These are phyloP conservation scores for Limnodromus scolopaceus DNA, from an alignment of 2,797 vertebrate genomes.

Conservation along the genomic window DNA sequence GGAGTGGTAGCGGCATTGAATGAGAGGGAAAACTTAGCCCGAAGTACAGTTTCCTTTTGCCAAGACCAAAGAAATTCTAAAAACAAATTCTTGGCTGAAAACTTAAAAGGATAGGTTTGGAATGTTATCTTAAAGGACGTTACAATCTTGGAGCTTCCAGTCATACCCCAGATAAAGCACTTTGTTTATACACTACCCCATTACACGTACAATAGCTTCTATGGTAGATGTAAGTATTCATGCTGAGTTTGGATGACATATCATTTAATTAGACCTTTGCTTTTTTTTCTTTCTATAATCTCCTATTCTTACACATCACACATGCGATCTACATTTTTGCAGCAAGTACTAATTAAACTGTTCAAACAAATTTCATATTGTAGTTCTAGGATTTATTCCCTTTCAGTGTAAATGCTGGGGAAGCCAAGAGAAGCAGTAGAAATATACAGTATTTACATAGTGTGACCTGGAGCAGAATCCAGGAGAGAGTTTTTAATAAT, in stretches of 20 bases:
- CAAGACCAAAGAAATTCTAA: conserved; percentile 78
- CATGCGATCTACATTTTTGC: not conserved
- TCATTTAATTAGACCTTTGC: conserved; percentile 36
- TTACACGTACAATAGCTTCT: conserved; percentile 61
- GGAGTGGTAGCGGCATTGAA: conserved; percentile 5
- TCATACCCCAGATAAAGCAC: conserved; percentile 76
- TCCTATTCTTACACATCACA: not conserved
- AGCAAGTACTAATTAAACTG: not conserved
- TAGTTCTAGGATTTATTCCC: not conserved
- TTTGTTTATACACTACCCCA: conserved; percentile 75
- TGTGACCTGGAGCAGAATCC: not conserved
- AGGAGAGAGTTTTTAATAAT: not conserved
- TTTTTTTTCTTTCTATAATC: not conserved
- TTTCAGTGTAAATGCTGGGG: not conserved
- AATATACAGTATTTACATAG: not conserved
- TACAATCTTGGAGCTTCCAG: conserved; percentile 76
- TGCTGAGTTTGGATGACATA: not conserved
- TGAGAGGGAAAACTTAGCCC: conserved; percentile 19
- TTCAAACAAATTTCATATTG: not conserved
- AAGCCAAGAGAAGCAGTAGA: not conserved
- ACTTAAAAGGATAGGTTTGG: conserved; percentile 82
- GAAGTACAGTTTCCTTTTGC: conserved; percentile 64
- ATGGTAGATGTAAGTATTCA: conserved; percentile 34
- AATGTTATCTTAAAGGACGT: conserved; percentile 83
- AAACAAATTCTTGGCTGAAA: conserved; percentile 84